Conservation (phyloP, 2,113 vertebrate genomes). For the Nothobranchius furzeri region DNA sequence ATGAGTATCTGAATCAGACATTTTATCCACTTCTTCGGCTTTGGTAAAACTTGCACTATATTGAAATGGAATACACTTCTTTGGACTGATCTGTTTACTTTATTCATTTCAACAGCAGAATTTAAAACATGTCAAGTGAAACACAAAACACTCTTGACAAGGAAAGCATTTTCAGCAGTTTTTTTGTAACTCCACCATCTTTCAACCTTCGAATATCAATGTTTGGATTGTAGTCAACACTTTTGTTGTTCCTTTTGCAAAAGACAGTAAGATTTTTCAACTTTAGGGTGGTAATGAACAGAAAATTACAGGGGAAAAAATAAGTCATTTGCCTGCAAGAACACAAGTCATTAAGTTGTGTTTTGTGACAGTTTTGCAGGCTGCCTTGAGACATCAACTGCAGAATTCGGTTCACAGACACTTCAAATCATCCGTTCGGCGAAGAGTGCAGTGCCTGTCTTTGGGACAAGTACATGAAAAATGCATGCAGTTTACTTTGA, state of each 20-base stretch:
- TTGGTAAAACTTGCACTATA: too few species aligned
- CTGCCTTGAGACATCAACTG: slow-evolving; percentile 5
- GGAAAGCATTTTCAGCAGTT: too few species aligned
- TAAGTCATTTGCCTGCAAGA: not conserved
- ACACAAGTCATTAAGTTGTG: not conserved
- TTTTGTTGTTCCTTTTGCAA: not conserved
- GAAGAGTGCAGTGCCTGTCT: slow-evolving; percentile 39
- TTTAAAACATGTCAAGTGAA: too few species aligned
- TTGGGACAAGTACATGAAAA: slow-evolving; percentile 63
- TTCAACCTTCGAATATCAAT: too few species aligned
- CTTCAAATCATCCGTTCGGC: slow-evolving; percentile 20
- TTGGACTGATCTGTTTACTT: too few species aligned
- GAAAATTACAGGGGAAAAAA: not conserved
- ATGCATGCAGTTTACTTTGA: slow-evolving; percentile 63
- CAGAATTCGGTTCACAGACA: slow-evolving; percentile 11
- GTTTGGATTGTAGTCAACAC: too few species aligned
- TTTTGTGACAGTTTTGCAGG: not conserved
- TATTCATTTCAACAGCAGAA: too few species aligned
- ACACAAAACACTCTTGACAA: too few species aligned
- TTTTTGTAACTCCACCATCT: too few species aligned
- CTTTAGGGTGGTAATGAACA: not conserved
- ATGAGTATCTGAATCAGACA: too few species aligned
- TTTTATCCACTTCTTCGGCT: too few species aligned
- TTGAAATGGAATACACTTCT: too few species aligned
- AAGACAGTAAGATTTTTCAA: not conserved